A percentile compares a stretch with the other conserved stretches of the same genome.
phyloP scores from a whole-genome alignment of 2,888 invertebrate species.

The Andrena minutula region DNA sequence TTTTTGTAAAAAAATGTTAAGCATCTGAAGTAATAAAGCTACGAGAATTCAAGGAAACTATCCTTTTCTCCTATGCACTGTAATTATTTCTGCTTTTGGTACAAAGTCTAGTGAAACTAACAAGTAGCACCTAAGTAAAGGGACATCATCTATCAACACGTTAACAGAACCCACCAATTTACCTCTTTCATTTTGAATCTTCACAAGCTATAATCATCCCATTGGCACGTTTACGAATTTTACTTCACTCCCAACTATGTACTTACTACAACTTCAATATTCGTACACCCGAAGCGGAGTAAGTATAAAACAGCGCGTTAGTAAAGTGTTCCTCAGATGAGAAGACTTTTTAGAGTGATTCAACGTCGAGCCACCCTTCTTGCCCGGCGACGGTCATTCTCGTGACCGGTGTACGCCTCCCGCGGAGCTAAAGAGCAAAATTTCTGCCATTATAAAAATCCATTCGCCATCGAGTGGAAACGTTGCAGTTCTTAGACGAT shows the following conservation, averaged over 20 bases:
- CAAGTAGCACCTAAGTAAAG: too few relatives aligned
- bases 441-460: slow-evolving; percentile 48
- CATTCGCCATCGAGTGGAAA: slow-evolving; percentile 29
- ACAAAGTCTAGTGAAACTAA: too few relatives aligned
- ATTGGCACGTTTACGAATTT: too few relatives aligned
- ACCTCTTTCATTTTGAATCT: too few relatives aligned
- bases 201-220: too few relatives aligned
- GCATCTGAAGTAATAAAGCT: too few relatives aligned
- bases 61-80: too few relatives aligned
- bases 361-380: not conserved
- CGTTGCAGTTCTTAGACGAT: slow-evolving; percentile 35
- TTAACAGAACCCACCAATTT: too few relatives aligned
- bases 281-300: not conserved
- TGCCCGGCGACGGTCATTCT: not conserved
- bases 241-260: not conserved
- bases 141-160: too few relatives aligned
- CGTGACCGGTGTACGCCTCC: not conserved
- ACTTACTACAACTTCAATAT: not conserved
- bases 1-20: too few relatives aligned
- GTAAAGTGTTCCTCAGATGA: not conserved
- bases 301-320: not conserved
- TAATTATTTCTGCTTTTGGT: too few relatives aligned
- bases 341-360: slow-evolving; percentile 10
- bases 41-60: too few relatives aligned
- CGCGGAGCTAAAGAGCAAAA: slow-evolving; percentile 25